phyloP scores from a whole-genome alignment of 2,888 invertebrate genomes.

The Aphidius colemani region DNA sequence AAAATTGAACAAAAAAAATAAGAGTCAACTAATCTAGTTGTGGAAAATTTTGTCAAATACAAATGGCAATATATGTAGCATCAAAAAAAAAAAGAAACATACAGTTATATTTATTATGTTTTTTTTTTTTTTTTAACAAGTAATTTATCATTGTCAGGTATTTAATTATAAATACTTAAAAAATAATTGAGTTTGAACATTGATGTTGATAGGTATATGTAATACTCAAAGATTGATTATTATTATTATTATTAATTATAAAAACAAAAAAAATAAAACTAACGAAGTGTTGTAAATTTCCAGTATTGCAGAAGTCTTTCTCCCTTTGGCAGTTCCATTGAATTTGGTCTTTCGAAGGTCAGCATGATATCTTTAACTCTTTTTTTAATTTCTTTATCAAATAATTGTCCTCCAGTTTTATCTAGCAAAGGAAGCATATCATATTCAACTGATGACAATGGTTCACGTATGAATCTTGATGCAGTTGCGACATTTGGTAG shows the following conservation, averaged over 20 bases:
- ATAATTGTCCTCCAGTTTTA: constrained; percentile 71
- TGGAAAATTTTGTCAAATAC: too few relatives aligned
- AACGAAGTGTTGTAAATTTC: constrained; percentile 60
- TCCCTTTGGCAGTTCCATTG: constrained; percentile 66
- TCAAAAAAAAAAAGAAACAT: background rate
- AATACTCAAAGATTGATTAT: background rate
- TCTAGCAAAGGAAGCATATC: constrained; percentile 72
- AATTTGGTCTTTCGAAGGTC: constrained; percentile 75
- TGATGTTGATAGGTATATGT: background rate
- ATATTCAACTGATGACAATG: constrained; percentile 71
- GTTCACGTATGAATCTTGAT: constrained; percentile 73
- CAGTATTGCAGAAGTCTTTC: constrained; percentile 74
- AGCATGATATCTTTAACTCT: constrained; percentile 76
- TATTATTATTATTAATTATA: constrained; percentile 9
- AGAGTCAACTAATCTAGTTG: too few relatives aligned
- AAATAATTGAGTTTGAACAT: too few relatives aligned
- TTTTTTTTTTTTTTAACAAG: too few relatives aligned
- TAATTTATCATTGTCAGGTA: too few relatives aligned
- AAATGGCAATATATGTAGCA: background rate
- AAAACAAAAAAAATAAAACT: constrained; percentile 25
- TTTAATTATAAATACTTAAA: too few relatives aligned
- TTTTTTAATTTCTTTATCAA: constrained; percentile 78
- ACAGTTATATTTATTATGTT: background rate
- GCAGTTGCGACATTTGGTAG: constrained; percentile 74
- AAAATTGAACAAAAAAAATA: too few relatives aligned